A percentile compares a stretch with the other conserved stretches of the same genome.
Conservation (phyloP, 2,888 invertebrate genomes). For the Tachina grossa region DNA sequence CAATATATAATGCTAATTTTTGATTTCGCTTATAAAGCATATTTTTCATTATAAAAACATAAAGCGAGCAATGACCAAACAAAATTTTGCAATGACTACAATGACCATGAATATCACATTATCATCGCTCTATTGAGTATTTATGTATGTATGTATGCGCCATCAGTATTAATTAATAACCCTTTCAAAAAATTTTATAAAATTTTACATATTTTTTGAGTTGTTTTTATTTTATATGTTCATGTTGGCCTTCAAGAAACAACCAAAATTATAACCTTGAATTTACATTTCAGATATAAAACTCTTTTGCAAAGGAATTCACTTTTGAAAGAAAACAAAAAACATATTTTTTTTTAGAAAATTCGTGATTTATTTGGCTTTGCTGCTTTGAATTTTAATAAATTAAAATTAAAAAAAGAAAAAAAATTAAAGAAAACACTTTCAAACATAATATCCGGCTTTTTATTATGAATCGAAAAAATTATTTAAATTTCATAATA, state of each 20-base stretch:
- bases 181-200: slow-evolving; percentile 5
- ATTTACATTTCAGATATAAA: background rate
- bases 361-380: background rate
- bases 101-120: background rate
- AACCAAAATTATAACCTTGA: slow-evolving; percentile 29
- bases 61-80: background rate
- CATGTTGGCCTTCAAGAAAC: slow-evolving; percentile 7
- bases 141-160: too few relatives aligned
- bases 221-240: background rate
- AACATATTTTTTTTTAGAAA: background rate
- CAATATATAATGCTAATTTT: too few relatives aligned
- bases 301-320: slow-evolving; percentile 22
- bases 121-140: background rate
- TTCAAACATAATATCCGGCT: slow-evolving; percentile 40
- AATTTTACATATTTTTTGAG: background rate
- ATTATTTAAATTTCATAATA: slow-evolving; percentile 23
- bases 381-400: background rate
- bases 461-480: slow-evolving; percentile 13
- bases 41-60: too few relatives aligned
- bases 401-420: background rate
- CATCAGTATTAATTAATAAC: background rate
- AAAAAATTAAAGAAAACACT: slow-evolving; percentile 26
- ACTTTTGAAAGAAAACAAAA: background rate
- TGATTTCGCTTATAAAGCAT: too few relatives aligned
- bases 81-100: background rate